Evolutionary conservation across 1,140 invertebrate species (phyloP).

Genomic region (Drosophila littoralis): DNA sequence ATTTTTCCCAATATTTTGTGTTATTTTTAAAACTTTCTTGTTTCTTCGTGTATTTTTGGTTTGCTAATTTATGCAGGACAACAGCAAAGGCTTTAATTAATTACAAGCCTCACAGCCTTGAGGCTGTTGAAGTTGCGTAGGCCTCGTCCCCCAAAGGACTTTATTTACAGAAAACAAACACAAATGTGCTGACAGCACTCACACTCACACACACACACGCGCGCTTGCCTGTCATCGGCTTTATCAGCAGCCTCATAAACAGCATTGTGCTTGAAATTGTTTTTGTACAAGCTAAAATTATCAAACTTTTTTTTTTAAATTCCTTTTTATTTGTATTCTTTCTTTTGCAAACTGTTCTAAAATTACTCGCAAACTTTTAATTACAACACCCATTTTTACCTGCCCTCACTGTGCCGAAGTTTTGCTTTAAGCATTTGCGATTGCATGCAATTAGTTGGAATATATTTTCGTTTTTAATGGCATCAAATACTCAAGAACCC

Average conservation of each 20-base stretch:
- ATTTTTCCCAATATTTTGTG: slow-evolving; percentile 19
- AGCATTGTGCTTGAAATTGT: slow-evolving; percentile 29
- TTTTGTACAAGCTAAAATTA: not conserved
- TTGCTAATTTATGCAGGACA: slow-evolving; percentile 26
- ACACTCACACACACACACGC: not conserved
- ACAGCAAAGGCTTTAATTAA: slow-evolving; percentile 49
- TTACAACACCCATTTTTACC: slow-evolving; percentile 9
- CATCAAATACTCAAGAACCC: not conserved
- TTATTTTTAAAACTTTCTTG: not conserved
- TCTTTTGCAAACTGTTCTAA: not conserved
- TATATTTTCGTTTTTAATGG: not conserved
- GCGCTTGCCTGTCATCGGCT: slow-evolving; percentile 27
- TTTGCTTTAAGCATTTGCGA: slow-evolving; percentile 14
- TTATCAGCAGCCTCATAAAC: slow-evolving; percentile 28
- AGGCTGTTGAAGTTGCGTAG: not conserved
- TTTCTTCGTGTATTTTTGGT: slow-evolving; percentile 6
- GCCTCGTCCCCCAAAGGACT: not conserved
- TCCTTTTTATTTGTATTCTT: not conserved
- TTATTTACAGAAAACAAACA: slow-evolving; percentile 25
- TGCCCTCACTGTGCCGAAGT: not conserved
- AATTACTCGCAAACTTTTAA: slow-evolving; percentile 30
- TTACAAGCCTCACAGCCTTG: slow-evolving; percentile 26
- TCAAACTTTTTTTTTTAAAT: slow-evolving; percentile 15
- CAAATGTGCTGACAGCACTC: slow-evolving; percentile 15
- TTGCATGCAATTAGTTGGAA: slow-evolving; percentile 22